Base-by-base conservation (phyloP, 2,888 invertebrate species). In the Andrena marginata region DNA sequence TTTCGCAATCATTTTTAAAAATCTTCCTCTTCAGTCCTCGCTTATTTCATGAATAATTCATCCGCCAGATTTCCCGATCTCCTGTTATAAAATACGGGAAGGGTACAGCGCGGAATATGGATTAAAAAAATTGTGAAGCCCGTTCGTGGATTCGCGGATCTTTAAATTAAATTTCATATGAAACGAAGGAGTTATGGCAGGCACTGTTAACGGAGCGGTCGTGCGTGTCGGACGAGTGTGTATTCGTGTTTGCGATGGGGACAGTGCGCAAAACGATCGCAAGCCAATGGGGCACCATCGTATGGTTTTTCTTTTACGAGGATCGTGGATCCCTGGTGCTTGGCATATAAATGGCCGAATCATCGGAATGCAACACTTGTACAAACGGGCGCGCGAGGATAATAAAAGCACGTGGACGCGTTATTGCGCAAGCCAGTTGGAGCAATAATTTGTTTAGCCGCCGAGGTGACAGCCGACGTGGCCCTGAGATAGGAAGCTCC, bases 331-430 rank as follows among this genome's bases (percentile, higher is more conserved):
- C 20, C n/a, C 76, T 3, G 13, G 26, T 63, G 68, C 42, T 33
- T 31, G 68, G 56, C 59, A 49, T 59, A 51, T 65, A 78, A 79
- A 78, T 60, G 79, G 79, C 69, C 63, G 31, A 42, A 70, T 79
- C 64, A 54, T 70, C 73, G 64, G 23, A 59, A n/a, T 23, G 65
- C 42, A 35, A 68, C 81, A 80, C 81, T 81, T 80, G 81, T 74
- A 70, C 80, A 81, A 80, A 81, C 81, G 49, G 54, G 20, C 69
- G 60, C 54, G 80, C n/a, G 64, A 64, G 48, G 65, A 54, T 56
- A 70, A 74, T 62, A 81, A 80, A 81, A 81, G 63, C 69, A 65
- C 79, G 70, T 54, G 67, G 63, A 2, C 2, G 49, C 0, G 5
- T 79, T 64, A 51, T 59, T 26, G 56, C 49, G 10, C 64, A 63